Base-by-base conservation (phyloP, 2,888 invertebrate genomes). In the Thymelicus sylvestris region DNA sequence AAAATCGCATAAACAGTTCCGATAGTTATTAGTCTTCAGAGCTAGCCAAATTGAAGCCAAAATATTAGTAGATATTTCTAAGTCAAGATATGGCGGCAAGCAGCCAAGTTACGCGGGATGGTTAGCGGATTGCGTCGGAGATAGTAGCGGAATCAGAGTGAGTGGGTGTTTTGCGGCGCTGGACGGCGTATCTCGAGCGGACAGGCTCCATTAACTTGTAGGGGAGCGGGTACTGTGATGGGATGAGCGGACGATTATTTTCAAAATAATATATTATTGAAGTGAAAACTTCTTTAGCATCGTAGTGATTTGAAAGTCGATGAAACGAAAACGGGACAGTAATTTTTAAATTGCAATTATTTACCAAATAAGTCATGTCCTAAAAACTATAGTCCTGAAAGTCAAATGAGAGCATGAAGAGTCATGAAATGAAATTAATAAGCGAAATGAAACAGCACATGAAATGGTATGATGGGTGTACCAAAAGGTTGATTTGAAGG, bases 151-250 rank as follows among this genome's bases (percentile, higher is more conserved):
- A 77, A 84, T 84, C 84, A 84, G 77, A 82, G 81, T 85, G 85
- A 84, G 83, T 81, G 81, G 83, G 80, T 81, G 83, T 83, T 85
- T 83, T 80, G 79, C 75, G 79, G 75, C 77, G 66, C 31, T 31
- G 31, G 31, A 31, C 76, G 77, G 77, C 85, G 86, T 91, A 90
- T 91, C 90, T 89, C 86, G 82, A 79, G 77, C 78, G 80, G 83
- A 79, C 90, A 89, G 90, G 75, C 86, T 75, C 86, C 86, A 90
- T 90, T 90, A 88, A 86, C 84, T 85, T 78, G 75, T 79, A 77
- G 75, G 75, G 81, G 15, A 15, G 15, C 7, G 19, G 60, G 48
- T 41, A 72, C 15, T 24, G 59, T 47, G 66, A 41, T 19, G 19
- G 47, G 59, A 48, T 0, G 3, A 47, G 66, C 59, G 59, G n/a